Evolutionary conservation across 35 echinoderm and acorn worm species (phyloP).

Genomic region (Nesometra sesokonis): DNA sequence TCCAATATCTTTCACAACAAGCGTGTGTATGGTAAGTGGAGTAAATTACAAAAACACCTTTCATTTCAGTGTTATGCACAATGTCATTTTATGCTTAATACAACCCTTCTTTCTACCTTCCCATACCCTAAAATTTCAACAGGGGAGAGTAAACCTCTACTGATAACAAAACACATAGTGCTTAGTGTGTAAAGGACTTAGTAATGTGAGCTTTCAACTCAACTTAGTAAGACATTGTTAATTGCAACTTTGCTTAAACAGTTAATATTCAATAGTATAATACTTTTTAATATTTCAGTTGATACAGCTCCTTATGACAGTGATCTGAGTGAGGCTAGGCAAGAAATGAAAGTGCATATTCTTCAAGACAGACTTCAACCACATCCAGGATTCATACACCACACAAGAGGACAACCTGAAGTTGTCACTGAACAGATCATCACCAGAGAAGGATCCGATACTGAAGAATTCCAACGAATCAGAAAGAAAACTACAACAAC

Average conservation of each 20-base stretch:
- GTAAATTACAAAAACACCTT: too few relatives aligned
- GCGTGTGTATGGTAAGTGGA: too few relatives aligned
- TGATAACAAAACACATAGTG: too few relatives aligned
- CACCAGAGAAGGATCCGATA: constrained; percentile 7
- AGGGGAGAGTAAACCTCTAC: too few relatives aligned
- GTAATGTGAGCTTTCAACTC: background rate
- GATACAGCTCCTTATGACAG: constrained; percentile 22
- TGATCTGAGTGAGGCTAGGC: constrained; percentile 34
- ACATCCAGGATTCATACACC: background rate
- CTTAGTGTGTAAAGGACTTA: too few relatives aligned
- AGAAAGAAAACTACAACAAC: constrained; percentile 57
- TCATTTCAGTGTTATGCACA: too few relatives aligned
- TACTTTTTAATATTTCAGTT: constrained; percentile 12
- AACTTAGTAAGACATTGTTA: background rate
- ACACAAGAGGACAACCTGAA: background rate
- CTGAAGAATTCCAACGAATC: background rate
- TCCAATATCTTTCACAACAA: too few relatives aligned
- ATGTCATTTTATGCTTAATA: too few relatives aligned
- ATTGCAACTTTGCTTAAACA: too few relatives aligned
- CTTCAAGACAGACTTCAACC: background rate
- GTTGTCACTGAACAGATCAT: background rate
- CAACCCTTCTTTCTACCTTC: too few relatives aligned
- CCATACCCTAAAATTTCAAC: too few relatives aligned
- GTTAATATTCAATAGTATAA: background rate
- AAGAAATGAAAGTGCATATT: constrained; percentile 30